A percentile compares a stretch with the other conserved stretches of the same genome.
phyloP scores from a whole-genome alignment of 2,797 vertebrate genomes.

The Phoeniculus purpureus region DNA sequence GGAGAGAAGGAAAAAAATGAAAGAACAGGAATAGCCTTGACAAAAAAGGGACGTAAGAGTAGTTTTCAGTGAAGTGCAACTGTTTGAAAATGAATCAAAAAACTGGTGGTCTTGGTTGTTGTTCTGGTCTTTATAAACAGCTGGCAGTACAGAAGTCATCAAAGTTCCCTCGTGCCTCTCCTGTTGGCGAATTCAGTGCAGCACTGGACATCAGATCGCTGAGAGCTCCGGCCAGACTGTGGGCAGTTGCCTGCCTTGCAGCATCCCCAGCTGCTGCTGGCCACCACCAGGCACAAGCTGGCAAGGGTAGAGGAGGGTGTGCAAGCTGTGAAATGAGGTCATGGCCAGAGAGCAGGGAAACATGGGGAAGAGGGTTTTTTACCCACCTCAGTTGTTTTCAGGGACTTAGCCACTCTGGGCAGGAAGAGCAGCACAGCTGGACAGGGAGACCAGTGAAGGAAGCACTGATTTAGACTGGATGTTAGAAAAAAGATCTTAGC shows the following conservation, averaged over 20 bases:
- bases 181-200: fast-evolving
- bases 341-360: neutral
- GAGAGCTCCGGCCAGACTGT: fast-evolving
- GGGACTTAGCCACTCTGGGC: neutral
- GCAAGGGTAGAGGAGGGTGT: neutral
- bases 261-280: neutral
- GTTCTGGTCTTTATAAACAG: neutral
- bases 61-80: neutral
- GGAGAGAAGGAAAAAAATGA: neutral
- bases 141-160: neutral
- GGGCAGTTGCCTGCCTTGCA: neutral
- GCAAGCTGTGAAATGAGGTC: neutral
- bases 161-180: neutral
- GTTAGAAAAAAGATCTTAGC: too few relatives aligned
- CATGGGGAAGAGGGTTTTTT: neutral
- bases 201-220: fast-evolving
- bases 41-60: neutral
- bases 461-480: neutral
- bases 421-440: neutral
- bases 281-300: neutral
- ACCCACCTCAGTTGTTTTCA: neutral
- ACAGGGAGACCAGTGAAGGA: fast-evolving
- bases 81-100: neutral
- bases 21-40: neutral
- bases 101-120: neutral